Evolutionary conservation across 1,140 invertebrate species (phyloP).

Genomic region (Adelges cooleyi): DNA sequence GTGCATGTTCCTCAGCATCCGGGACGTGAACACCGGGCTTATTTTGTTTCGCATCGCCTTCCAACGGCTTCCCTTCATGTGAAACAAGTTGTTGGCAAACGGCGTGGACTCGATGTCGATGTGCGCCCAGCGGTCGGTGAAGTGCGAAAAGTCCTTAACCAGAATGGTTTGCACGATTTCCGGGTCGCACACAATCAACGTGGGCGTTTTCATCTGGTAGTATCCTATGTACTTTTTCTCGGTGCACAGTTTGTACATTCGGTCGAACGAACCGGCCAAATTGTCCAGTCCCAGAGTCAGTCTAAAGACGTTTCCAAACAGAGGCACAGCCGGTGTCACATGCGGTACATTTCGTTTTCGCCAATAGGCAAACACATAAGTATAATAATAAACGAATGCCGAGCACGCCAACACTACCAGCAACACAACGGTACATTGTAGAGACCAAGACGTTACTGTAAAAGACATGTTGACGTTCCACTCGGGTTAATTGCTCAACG

Average conservation of each 20-base stretch:
- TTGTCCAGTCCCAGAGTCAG: not conserved
- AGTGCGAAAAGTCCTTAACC: conserved; percentile 38
- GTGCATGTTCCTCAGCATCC: conserved; percentile 48
- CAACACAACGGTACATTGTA: too few species aligned
- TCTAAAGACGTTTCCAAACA: conserved; percentile 36
- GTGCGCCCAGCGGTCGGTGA: conserved; percentile 34
- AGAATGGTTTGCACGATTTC: conserved; percentile 36
- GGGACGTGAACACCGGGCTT: conserved; percentile 46
- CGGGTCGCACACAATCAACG: conserved; percentile 36
- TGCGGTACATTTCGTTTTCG: conserved; percentile 37
- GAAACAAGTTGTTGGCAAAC: conserved; percentile 44
- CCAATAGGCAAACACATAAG: too few species aligned
- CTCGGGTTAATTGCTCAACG: too few species aligned
- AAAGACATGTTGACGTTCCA: too few species aligned
- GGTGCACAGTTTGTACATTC: conserved; percentile 30
- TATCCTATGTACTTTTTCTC: conserved; percentile 32
- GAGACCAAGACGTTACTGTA: too few species aligned
- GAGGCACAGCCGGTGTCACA: conserved; percentile 34
- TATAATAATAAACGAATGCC: too few species aligned
- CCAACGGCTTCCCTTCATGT: conserved; percentile 42
- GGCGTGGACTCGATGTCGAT: conserved; percentile 37
- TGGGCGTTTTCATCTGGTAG: conserved; percentile 32
- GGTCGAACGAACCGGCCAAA: not conserved
- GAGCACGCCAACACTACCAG: too few species aligned
- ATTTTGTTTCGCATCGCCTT: conserved; percentile 42